These are phyloP conservation scores for Drosophila cardini DNA, from an alignment of 1,140 invertebrate species.

Conservation along the genomic window DNA sequence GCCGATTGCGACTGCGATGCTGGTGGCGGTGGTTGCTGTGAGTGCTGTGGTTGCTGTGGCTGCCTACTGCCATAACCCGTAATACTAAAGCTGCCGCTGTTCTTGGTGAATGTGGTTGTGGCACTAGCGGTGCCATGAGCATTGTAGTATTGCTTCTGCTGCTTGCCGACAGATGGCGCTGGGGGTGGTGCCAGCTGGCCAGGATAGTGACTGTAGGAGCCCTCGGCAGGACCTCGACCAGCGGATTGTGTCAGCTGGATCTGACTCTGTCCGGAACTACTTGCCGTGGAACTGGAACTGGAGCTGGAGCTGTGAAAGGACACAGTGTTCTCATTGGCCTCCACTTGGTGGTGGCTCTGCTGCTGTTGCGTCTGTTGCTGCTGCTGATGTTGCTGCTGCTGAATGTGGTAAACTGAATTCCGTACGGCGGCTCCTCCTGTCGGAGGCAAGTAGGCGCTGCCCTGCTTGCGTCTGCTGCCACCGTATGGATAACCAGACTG, in stretches of 20 bases:
- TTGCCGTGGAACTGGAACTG: constrained; percentile 11
- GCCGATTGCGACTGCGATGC: constrained; percentile 12
- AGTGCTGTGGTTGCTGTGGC: constrained; percentile 24
- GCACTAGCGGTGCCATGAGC: constrained; percentile 72
- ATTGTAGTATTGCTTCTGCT: constrained; percentile 71
- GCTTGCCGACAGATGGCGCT: constrained; percentile 24
- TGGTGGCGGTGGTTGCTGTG: constrained; percentile 35
- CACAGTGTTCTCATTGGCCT: constrained; percentile 56
- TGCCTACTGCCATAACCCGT: constrained; percentile 68
- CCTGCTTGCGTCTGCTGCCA: constrained; percentile 62
- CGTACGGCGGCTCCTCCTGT: constrained; percentile 53
- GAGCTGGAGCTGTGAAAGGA: constrained; percentile 62
- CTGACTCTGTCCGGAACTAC: constrained; percentile 55
- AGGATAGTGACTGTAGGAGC: constrained; percentile 63
- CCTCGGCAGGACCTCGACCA: constrained; percentile 64
- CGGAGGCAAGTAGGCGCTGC: constrained; percentile 78
- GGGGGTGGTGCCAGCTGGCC: constrained; percentile 48
- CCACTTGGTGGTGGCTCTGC: constrained; percentile 49
- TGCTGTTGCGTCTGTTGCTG: constrained; percentile 47
- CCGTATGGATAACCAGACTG: constrained; percentile 63
- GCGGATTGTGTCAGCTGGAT: constrained; percentile 62
- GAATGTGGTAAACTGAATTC: constrained; percentile 73
- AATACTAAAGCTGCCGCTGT: constrained; percentile 77
- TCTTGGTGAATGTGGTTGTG: constrained; percentile 67
- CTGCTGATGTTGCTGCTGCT: constrained; percentile 57